Evolutionary conservation across 1,140 invertebrate species (phyloP).

Genomic region (Acromyrmex echinatior): DNA sequence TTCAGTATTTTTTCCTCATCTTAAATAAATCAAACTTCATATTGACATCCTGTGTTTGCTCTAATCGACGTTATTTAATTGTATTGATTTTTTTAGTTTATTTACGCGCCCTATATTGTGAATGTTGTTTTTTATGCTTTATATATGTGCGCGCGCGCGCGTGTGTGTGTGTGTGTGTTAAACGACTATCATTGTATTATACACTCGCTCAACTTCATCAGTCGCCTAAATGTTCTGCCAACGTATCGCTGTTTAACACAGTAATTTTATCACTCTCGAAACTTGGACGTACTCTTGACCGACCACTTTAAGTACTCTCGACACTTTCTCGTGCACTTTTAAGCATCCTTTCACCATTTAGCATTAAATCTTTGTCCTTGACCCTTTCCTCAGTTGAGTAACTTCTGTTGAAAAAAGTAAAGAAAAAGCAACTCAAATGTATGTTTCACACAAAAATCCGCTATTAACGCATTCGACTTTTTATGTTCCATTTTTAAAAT

Average conservation of each 20-base stretch:
- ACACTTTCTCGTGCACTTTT: slow-evolving; percentile 46
- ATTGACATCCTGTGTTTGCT: too few species aligned
- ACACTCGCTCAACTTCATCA: neutral
- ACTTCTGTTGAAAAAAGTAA: neutral
- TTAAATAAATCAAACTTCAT: too few species aligned
- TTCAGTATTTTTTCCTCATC: too few species aligned
- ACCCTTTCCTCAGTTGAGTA: slow-evolving; percentile 1
- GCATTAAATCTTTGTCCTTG: slow-evolving; percentile 45
- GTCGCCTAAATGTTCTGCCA: neutral
- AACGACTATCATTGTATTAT: neutral
- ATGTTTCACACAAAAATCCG: neutral
- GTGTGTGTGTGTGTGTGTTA: too few species aligned
- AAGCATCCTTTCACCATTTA: slow-evolving; percentile 38
- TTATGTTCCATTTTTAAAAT: neutral
- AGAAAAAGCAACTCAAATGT: neutral
- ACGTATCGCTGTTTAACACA: neutral
- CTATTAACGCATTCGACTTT: neutral
- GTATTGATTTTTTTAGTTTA: neutral
- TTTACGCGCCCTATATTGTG: neutral
- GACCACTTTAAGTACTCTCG: slow-evolving; percentile 32
- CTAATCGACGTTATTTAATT: too few species aligned
- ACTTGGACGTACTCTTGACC: slow-evolving; percentile 29
- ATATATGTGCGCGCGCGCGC: too few species aligned
- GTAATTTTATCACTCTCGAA: slow-evolving; percentile 69
- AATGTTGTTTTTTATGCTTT: neutral